Evolutionary conservation across 1,140 invertebrate genomes (phyloP), one percentile per base, ranked within the genome.

Genomic region (Scaptomyza montana): DNA sequence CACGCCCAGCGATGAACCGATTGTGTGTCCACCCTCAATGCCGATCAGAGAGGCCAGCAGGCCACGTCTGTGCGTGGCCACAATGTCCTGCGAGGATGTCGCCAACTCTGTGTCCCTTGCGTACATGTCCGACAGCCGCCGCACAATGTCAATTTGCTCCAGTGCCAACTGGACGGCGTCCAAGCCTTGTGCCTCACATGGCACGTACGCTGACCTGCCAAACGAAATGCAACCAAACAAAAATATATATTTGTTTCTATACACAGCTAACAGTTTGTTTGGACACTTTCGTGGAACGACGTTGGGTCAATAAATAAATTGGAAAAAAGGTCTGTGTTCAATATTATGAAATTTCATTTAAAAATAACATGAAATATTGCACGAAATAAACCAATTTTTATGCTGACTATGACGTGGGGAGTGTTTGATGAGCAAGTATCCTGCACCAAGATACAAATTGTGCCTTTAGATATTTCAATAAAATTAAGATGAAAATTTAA

Each of bases 131-230:
- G 97, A 95, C 77, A 98, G 94, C 80, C 97, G 94, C 82, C 96
- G 96, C 86, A 98, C 97, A 68, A 97, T 95, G 92, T 98, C 97
- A 81, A 98, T 96, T 92, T 98, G 97, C 91, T 98, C 97, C 59
- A 98, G 92, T 19, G 96, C 96, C 78, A 96, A 93, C 90, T 97
- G 96, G 71, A 97, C 96, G 9, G 97, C 96, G 90, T 98, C 96
- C 90, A 96, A 94, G 92, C 96, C 95, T 86, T 97, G 95, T 3
- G 96, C 94, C 64, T 94, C 94, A 91, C 97, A 98, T 9, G 95
- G 95, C 69, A 96, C 96, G 92, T 97, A 98, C 21, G 96, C 96
- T 36, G 96, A 97, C 95, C 95, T 96, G 80, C 94, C 30, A 7
- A 33, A n/a, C 12, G 12, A 43, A 68, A 67, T 28, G 53, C 16